These are phyloP conservation scores for Tachyglossus aculeatus DNA, from an alignment of 2,797 vertebrate species.

Conservation along the genomic window DNA sequence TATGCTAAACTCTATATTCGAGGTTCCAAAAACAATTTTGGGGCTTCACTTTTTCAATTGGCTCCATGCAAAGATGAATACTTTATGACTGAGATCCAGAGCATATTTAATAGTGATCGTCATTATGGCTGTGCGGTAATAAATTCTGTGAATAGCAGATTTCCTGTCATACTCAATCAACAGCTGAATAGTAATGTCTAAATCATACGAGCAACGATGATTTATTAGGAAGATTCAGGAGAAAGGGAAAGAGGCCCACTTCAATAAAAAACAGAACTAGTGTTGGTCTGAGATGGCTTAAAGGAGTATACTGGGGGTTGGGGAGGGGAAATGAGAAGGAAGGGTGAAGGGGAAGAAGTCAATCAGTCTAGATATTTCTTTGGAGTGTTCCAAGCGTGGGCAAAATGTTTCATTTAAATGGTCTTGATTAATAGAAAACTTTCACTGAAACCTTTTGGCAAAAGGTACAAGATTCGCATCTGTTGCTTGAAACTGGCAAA, in stretches of 20 bases:
- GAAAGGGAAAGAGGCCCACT: not conserved
- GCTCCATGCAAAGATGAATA: not conserved
- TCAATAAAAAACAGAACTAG: not conserved
- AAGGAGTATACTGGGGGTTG: not conserved
- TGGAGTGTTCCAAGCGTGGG: slow-evolving; percentile 8
- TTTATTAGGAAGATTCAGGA: slow-evolving; percentile 1
- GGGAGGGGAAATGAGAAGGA: no score
- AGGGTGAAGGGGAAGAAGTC: not conserved
- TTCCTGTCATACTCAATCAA: slow-evolving; percentile 13
- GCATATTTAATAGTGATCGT: slow-evolving; percentile 1
- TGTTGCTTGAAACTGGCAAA: not conserved
- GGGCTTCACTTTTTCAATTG: slow-evolving; percentile 17
- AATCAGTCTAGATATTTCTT: slow-evolving; percentile 3
- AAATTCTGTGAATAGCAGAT: not conserved
- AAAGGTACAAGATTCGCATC: slow-evolving; percentile 14
- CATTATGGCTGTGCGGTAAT: not conserved
- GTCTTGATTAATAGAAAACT: slow-evolving; percentile 30
- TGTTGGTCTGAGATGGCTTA: not conserved
- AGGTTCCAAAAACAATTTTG: slow-evolving; percentile 20
- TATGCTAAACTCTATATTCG: slow-evolving; percentile 21
- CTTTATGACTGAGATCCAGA: slow-evolving; percentile 2
- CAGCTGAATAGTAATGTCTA: slow-evolving; percentile 10
- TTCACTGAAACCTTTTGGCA: slow-evolving; percentile 24
- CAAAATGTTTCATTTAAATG: slow-evolving; percentile 19
- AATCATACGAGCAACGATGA: not conserved